Conservation (phyloP, 1,140 invertebrate genomes). For the Drosophila miranda region DNA sequence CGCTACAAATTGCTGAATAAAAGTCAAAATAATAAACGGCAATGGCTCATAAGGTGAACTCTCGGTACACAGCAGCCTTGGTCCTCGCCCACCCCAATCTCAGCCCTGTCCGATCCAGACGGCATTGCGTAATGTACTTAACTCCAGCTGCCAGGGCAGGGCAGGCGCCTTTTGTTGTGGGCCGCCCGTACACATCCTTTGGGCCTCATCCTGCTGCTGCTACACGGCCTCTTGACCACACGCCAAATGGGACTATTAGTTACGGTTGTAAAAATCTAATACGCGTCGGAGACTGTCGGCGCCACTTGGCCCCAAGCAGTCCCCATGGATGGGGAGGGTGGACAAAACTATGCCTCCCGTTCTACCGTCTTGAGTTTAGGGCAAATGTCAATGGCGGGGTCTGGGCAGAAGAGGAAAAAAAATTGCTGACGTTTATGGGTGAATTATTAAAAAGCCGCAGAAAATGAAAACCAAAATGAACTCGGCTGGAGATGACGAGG, state of each 20-base stretch:
- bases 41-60: constrained; percentile 77
- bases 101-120: not conserved
- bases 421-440: constrained; percentile 74
- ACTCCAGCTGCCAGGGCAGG: constrained; percentile 55
- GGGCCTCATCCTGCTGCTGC: constrained; percentile 3
- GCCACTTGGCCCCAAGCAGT: constrained; percentile 51
- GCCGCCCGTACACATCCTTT: constrained; percentile 1
- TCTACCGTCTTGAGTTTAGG: not conserved
- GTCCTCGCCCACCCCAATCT: not conserved
- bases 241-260: constrained; percentile 80
- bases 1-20: constrained; percentile 78
- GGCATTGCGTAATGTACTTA: constrained; percentile 74
- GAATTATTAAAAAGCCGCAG: constrained; percentile 78
- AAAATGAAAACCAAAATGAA: constrained; percentile 73
- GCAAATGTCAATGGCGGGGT: constrained; percentile 51
- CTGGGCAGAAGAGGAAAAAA: constrained; percentile 9
- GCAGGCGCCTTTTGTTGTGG: constrained; percentile 34
- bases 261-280: constrained; percentile 81
- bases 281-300: constrained; percentile 65
- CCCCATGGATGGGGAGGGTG: constrained; percentile 10
- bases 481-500: constrained; percentile 23
- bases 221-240: constrained; percentile 64
- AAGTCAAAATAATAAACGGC: constrained; percentile 82
- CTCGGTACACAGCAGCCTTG: not conserved
- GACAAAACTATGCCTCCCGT: constrained; percentile 32